A percentile compares a stretch with the other conserved stretches of the same genome.
Conservation (phyloP, 2,113 vertebrate species). For the Nanorana parkeri region DNA sequence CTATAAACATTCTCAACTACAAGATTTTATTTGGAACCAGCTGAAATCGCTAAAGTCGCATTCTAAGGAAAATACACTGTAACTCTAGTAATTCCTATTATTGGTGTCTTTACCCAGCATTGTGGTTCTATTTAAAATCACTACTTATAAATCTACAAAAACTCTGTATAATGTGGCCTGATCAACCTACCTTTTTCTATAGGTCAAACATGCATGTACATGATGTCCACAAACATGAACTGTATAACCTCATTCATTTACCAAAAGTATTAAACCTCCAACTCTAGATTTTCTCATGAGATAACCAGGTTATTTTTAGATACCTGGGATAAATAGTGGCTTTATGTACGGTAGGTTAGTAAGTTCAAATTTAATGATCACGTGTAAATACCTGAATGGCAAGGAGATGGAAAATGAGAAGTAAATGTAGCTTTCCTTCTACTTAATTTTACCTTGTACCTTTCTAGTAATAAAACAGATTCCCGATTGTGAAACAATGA, state of each 20-base stretch:
- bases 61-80: constrained; percentile 29
- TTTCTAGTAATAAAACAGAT: too few species aligned
- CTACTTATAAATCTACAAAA: constrained; percentile 47
- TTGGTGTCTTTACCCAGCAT: constrained; percentile 16
- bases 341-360: constrained; percentile 62
- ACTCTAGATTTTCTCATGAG: constrained; percentile 60
- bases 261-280: constrained; percentile 19
- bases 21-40: too few species aligned
- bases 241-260: background rate
- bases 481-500: too few species aligned
- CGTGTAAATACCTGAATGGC: constrained; percentile 10
- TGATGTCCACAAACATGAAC: constrained; percentile 10
- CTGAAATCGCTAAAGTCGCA: too few species aligned
- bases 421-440: background rate
- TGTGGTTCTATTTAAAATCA: background rate
- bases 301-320: constrained; percentile 60
- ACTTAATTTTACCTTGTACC: background rate
- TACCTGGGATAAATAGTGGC: constrained; percentile 52
- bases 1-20: too few species aligned
- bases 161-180: background rate
- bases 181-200: constrained; percentile 10
- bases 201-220: constrained; percentile 13
- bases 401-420: background rate
- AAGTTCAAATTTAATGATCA: constrained; percentile 30
- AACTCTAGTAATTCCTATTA: constrained; percentile 27